Evolutionary conservation across 2,113 vertebrate species (phyloP).

Genomic region (Pelodiscus sinensis): DNA sequence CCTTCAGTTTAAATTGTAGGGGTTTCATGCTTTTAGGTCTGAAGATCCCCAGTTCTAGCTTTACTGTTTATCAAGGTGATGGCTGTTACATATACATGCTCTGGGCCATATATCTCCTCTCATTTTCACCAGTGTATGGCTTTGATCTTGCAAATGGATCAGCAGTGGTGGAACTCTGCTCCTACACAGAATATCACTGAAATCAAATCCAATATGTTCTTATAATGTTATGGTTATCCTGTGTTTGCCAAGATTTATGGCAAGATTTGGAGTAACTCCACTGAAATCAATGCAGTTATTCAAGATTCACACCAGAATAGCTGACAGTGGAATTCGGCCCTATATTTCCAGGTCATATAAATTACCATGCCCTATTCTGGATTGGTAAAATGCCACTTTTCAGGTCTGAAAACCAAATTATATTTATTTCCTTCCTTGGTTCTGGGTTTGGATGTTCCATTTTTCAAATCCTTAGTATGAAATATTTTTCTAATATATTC

Average conservation of each 20-base stretch:
- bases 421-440: conserved; percentile 27
- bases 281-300: neutral
- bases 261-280: neutral
- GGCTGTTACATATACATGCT: neutral
- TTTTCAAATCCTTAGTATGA: conserved; percentile 66
- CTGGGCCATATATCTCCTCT: neutral
- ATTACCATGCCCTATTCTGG: neutral
- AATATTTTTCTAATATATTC: conserved; percentile 64
- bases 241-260: neutral
- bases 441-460: conserved; percentile 48
- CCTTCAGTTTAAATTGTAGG: neutral
- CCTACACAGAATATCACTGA: neutral
- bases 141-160: neutral
- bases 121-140: neutral
- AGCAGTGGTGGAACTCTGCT: neutral
- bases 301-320: neutral
- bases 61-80: neutral
- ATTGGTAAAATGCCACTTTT: conserved; percentile 9
- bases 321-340: neutral
- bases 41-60: neutral
- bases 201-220: neutral
- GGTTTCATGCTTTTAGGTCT: neutral
- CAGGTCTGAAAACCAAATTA: conserved; percentile 15
- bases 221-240: neutral
- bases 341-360: neutral